Evolutionary conservation across 1,140 invertebrate species (phyloP), one percentile per base, ranked within the genome.

Genomic region (Rhynchophorus ferrugineus): DNA sequence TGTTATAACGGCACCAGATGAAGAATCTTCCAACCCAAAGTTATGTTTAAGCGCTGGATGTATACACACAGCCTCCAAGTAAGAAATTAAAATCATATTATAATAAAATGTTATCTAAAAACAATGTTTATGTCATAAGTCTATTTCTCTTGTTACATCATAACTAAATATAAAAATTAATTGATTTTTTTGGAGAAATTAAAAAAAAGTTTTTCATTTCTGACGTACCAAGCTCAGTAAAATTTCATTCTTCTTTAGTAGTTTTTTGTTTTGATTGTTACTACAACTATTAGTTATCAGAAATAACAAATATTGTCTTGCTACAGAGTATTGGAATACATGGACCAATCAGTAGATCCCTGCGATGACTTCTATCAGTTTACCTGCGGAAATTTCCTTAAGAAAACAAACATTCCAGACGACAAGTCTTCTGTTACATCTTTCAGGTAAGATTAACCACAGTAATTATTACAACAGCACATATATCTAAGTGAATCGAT

Each of bases 321-420:
- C n/a, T 44, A 35, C 14, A 53, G 76, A 46, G 74, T 90, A 2
- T 67, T 90, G 0, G 69, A 77, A 13, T 85, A 84, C 60, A 84
- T 91, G 78, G 84, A 91, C 57, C 64, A 73, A 1, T 73, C 71
- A 8, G 79, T 86, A 0, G 81, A 94, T 61, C 92, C 92, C 0
- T 96, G 93, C 63, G 83, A 91, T 51, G 88, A 95, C 67, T 96
- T 95, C 70, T 95, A 93, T 66, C 66, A 81, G 54, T 92, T 89
- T 58, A 78, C 87, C 0, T 91, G 88, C 61, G 87, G 89, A 3
- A 77, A 76, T 2, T 91, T 87, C 69, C 66, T 87, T 3, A 78
- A 80, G 49, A 79, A 78, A 34, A 81, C 80, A 1, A 75, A 78
- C n/a, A 88, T 91, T 34, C 85, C 86, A 0, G 86, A 89, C 52